Conservation (phyloP, 2,888 invertebrate genomes). For the Gandaritis pyraliata region DNA sequence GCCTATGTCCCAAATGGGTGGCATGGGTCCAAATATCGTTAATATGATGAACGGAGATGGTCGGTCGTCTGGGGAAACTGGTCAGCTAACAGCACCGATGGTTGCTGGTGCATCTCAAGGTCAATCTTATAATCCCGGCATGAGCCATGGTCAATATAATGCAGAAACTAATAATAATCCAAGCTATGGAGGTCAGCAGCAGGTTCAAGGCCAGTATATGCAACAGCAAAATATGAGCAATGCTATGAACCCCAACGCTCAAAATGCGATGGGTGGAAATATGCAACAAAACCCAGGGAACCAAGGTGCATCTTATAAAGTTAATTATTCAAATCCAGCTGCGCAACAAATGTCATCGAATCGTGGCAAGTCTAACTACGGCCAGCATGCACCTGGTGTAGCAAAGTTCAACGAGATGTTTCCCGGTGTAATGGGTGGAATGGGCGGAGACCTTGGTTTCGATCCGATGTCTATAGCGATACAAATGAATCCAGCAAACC, state of each 20-base stretch:
- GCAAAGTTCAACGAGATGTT: slow-evolving; percentile 75
- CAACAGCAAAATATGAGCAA: slow-evolving; percentile 44
- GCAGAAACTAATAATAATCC: slow-evolving; percentile 30
- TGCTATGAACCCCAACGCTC: slow-evolving; percentile 28
- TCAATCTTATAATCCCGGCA: slow-evolving; percentile 22
- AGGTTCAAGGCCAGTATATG: slow-evolving; percentile 43
- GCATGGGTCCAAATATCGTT: slow-evolving; percentile 68
- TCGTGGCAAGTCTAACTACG: slow-evolving; percentile 44
- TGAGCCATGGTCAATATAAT: slow-evolving; percentile 40
- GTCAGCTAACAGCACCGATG: slow-evolving; percentile 40
- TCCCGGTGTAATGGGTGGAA: slow-evolving; percentile 68
- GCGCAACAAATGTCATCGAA: slow-evolving; percentile 43
- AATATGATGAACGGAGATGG: slow-evolving; percentile 63
- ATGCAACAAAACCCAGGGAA: slow-evolving; percentile 37
- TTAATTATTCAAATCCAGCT: slow-evolving; percentile 38
- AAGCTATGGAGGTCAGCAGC: slow-evolving; percentile 40
- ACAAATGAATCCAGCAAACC: slow-evolving; percentile 78
- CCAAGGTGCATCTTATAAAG: slow-evolving; percentile 26
- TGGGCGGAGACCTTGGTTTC: slow-evolving; percentile 68
- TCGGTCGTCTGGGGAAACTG: slow-evolving; percentile 31
- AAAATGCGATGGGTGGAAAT: slow-evolving; percentile 40
- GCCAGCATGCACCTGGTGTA: slow-evolving; percentile 63
- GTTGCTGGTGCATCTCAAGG: slow-evolving; percentile 52
- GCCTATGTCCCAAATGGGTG: slow-evolving; percentile 45
- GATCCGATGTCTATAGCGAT: slow-evolving; percentile 79